phyloP scores from a whole-genome alignment of 2,113 vertebrate genomes.

The Megaceryle torquata region DNA sequence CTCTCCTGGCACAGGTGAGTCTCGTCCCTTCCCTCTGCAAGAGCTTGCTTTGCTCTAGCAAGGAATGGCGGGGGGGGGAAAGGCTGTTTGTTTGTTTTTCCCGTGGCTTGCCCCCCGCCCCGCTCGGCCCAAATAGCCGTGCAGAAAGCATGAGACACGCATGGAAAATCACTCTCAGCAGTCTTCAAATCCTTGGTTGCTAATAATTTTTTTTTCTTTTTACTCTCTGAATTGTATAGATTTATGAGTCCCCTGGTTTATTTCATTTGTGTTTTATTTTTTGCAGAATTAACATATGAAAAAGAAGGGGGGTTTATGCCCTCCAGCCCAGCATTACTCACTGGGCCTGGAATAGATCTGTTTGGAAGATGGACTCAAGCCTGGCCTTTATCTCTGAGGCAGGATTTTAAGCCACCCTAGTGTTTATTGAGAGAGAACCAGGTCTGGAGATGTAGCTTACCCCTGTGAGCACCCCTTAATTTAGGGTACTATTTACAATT shows the following conservation, averaged over 20 bases:
- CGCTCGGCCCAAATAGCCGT: background rate
- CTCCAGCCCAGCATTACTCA: background rate
- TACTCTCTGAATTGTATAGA: background rate
- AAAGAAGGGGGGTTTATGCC: background rate
- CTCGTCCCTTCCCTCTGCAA: background rate
- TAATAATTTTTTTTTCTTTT: background rate
- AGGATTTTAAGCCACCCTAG: background rate
- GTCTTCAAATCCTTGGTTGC: background rate
- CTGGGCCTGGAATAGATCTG: background rate
- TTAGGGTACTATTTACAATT: background rate
- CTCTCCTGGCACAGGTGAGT: background rate
- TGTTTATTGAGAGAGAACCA: background rate
- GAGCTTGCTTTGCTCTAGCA: background rate
- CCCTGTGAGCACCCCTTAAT: background rate
- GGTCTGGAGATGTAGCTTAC: background rate
- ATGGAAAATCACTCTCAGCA: background rate
- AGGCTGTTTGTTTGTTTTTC: too few species aligned
- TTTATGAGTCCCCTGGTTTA: background rate
- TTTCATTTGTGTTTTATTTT: background rate
- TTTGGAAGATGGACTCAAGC: background rate
- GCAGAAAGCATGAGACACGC: background rate
- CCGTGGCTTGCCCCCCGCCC: fast-evolving
- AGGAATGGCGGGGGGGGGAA: too few species aligned
- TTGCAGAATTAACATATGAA: background rate
- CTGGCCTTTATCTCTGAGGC: background rate